Percentiles rank a stretch among this genome's conserved stretches.
Conservation (phyloP, 1,140 invertebrate species). For the Cherax destructor region DNA sequence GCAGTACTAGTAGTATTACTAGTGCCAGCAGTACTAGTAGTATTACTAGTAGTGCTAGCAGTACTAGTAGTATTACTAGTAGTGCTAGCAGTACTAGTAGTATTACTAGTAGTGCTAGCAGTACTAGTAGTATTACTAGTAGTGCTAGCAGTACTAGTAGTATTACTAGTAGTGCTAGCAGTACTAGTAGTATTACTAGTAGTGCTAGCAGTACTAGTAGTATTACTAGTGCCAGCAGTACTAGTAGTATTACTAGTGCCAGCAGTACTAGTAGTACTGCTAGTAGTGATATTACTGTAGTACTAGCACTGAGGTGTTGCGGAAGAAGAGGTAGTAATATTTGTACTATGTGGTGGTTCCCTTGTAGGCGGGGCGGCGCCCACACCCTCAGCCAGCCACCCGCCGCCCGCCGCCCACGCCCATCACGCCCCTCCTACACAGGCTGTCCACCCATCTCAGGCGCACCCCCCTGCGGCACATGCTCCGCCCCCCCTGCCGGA, state of each 20-base stretch:
- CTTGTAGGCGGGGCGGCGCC: conserved; percentile 52
- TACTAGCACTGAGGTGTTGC: background rate
- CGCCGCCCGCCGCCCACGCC: conserved; percentile 70
- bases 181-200: too few relatives aligned
- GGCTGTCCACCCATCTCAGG: conserved; percentile 55
- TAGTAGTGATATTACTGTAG: background rate
- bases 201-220: too few relatives aligned
- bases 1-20: too few relatives aligned
- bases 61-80: too few relatives aligned
- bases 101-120: background rate
- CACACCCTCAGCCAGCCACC: conserved; percentile 63
- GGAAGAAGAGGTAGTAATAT: background rate
- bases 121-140: too few relatives aligned
- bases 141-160: too few relatives aligned
- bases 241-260: too few relatives aligned
- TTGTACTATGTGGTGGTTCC: conserved; percentile 10
- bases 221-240: too few relatives aligned
- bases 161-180: too few relatives aligned
- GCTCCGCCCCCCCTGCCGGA: conserved; percentile 71
- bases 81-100: too few relatives aligned
- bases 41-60: background rate
- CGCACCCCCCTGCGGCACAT: conserved; percentile 68
- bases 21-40: too few relatives aligned
- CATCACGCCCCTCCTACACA: conserved; percentile 66
- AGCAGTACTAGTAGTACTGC: too few relatives aligned